Evolutionary conservation across 2,113 vertebrate genomes (phyloP), one percentile per base, ranked within the genome.

Genomic region (Hippoglossus stenolepis): DNA sequence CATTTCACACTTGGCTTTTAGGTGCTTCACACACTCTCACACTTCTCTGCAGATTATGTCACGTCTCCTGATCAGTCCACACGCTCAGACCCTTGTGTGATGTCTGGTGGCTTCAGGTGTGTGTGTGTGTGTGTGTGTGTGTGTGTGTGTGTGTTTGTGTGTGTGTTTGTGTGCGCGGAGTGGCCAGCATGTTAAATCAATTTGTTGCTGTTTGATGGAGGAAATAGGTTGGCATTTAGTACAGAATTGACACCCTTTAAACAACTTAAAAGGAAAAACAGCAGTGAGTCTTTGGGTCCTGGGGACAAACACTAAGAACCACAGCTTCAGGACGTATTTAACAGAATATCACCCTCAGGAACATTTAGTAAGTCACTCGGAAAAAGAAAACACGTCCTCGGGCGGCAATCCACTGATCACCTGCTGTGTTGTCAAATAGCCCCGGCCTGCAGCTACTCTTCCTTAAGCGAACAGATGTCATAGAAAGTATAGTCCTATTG

Each of bases 341-440:
- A 85, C 40, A 71, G 40, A 76, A 75, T 65, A 79, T 75, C 58
- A 75, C 66, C 77, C 79, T 65, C 9, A 47, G 82, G 82, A 80
- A 72, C 56, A 45, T 65, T 75, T 83, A 80, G 23, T 58, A 67
- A 85, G 63, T 64, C 64, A 62, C 11, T 51, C 73, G 17, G 31
- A 70, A 68, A 61, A 82, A 53, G 17, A 70, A 76, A 86, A 82
- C 23, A 53, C 24, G n/a, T 78, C 82, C 75, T 85, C 47, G 20
- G 87, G 84, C 80, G 3, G 40, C 31, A 58, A 67, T 70, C 56
- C 64, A 75, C 24, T 58, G 66, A 72, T 81, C 69, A 83, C 88
- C 77, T 88, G 73, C 88, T 91, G 91, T 75, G 85, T 83, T 81
- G 69, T 83, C 82, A 85, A 88, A 85, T 75, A 90, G 82, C 82